Conservation (phyloP, 2,113 vertebrate species). For the Eublepharis macularius region DNA sequence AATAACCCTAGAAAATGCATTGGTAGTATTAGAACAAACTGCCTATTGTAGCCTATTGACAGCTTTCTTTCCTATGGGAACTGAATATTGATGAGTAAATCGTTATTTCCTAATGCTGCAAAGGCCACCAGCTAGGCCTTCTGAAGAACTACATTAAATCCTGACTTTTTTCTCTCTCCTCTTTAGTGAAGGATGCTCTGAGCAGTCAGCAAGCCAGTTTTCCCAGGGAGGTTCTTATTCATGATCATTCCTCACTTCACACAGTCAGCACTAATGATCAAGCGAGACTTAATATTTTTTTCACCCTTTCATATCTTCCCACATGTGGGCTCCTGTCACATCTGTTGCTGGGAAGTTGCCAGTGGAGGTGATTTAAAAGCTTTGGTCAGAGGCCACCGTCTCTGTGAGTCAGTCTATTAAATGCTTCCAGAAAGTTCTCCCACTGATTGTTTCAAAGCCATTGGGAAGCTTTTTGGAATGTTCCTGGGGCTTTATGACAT, state of each 20-base stretch:
- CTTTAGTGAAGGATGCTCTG: neutral
- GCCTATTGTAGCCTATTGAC: neutral
- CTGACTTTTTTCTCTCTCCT: neutral
- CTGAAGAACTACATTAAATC: neutral
- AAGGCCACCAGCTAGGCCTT: neutral
- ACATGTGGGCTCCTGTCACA: neutral
- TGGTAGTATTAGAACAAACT: slow-evolving; percentile 7
- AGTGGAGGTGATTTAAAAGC: neutral
- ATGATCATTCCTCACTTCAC: slow-evolving; percentile 22
- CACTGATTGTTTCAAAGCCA: neutral
- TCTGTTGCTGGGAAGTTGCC: neutral
- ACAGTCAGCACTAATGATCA: slow-evolving; percentile 27
- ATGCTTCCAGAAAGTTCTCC: neutral
- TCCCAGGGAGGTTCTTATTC: slow-evolving; percentile 17
- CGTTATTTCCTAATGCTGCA: slow-evolving; percentile 13
- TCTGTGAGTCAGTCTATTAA: neutral
- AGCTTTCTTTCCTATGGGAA: neutral
- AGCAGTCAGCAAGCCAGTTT: slow-evolving; percentile 14
- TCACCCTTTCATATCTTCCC: neutral
- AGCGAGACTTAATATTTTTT: neutral
- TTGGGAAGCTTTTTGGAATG: neutral
- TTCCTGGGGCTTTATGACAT: neutral
- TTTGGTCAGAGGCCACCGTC: neutral
- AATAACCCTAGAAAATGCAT: neutral
- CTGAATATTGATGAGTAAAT: neutral